Evolutionary conservation across 2,888 invertebrate genomes (phyloP), one percentile per base, ranked within the genome.

Genomic region (Drosophila meridionalis): DNA sequence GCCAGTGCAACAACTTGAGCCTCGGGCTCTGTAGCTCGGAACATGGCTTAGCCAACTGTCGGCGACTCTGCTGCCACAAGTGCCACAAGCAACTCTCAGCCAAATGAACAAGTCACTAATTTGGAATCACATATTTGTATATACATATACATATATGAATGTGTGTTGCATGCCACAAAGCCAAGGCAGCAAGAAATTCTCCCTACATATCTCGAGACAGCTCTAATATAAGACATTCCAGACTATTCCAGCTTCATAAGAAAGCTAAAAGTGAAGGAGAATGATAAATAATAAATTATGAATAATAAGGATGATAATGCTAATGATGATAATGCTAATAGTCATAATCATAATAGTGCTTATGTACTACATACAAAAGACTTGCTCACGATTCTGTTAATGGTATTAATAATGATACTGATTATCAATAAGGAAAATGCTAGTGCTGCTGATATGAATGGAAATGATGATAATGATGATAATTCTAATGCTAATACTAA

Each of bases 1-100:
- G 57, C 48, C 45, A 40, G 61, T 66, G 65, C 65, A 65, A 58
- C 69, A 69, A 78, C 80, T 72, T 80, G 67, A 78, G 80, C 78
- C 70, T 52, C 30, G 12, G 59, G 80, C 73, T 64, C 58, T 53
- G 48, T 20, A 50, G 34, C 20, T 59, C 40, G 53, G 20, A 32
- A 40, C 20, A 48, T 28, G 57, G 66, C 64, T 79, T 56, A 70
- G 59, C 48, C 52, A 67, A 70, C 61, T 79, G 79, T 79, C 79
- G 67, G 61, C 63, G 63, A 56, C 59, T 42, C 40, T 30, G 67
- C 36, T 57, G 68, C 68, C 59, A 53, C 68, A 68, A 63, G 59
- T 72, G 65, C 43, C 70, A 72, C 38, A 55, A 43, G 42, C 61
- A 42, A 52, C 61, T 60, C 60, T 66, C 14, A 59, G 28, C 59